Conservation (phyloP, 92 coral and sea anemone species). For the Palythoa heliodiscus region DNA sequence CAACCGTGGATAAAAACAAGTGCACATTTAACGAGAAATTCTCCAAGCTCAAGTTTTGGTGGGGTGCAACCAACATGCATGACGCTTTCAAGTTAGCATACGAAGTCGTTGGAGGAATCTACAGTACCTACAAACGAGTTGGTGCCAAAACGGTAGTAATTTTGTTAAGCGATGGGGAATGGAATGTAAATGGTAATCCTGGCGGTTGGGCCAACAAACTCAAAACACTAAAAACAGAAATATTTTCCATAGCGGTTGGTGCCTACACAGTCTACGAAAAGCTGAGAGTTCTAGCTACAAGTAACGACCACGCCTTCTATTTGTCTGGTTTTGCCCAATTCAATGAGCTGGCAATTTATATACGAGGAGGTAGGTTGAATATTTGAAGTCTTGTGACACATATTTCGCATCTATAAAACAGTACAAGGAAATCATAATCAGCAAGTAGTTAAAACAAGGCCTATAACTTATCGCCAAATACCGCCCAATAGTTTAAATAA, state of each 20-base stretch:
- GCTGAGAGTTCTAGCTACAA: slow-evolving; percentile 33
- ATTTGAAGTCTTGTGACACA: neutral
- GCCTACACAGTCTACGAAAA: slow-evolving; percentile 17
- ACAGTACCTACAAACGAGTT: slow-evolving; percentile 43
- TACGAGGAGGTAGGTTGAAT: slow-evolving; percentile 71
- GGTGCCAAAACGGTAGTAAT: slow-evolving; percentile 62
- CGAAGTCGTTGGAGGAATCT: slow-evolving; percentile 32
- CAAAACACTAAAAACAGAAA: slow-evolving; percentile 37
- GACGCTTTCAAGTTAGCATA: slow-evolving; percentile 58
- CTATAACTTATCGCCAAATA: no score
- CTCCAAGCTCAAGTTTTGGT: slow-evolving; percentile 30
- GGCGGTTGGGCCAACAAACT: slow-evolving; percentile 41
- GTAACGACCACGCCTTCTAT: slow-evolving; percentile 59
- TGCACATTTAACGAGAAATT: slow-evolving; percentile 76
- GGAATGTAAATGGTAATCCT: slow-evolving; percentile 70
- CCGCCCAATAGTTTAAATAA: no score
- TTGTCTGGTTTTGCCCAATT: slow-evolving; percentile 62
- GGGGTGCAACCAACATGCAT: slow-evolving; percentile 62
- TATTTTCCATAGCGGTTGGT: slow-evolving; percentile 80
- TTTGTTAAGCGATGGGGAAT: slow-evolving; percentile 70
- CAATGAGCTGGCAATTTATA: slow-evolving; percentile 69
- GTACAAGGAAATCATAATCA: no score
- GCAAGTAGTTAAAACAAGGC: no score
- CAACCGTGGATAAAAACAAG: slow-evolving; percentile 49
- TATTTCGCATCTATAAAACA: no score